These are phyloP conservation scores for Dryas iulia DNA, from an alignment of 1,140 invertebrate genomes.

Conservation along the genomic window DNA sequence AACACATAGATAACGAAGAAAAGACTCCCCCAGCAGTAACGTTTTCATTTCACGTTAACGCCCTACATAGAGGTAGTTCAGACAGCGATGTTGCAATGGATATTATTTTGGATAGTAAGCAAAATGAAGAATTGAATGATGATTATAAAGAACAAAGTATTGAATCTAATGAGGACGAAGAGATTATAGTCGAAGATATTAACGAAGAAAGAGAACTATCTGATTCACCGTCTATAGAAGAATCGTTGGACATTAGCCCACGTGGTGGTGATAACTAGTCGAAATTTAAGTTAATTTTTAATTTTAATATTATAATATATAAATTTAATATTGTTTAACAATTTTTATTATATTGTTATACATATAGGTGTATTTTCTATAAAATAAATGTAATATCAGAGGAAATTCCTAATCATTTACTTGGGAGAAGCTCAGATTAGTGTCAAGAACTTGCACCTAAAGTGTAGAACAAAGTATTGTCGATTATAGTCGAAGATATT, in stretches of 20 bases:
- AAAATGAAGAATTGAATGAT: not conserved
- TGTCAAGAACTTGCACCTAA: too few relatives aligned
- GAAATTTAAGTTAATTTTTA: too few relatives aligned
- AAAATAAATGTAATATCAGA: too few relatives aligned
- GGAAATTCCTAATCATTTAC: too few relatives aligned
- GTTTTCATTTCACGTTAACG: not conserved
- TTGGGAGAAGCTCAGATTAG: too few relatives aligned
- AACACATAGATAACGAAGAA: too few relatives aligned
- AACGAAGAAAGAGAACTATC: not conserved
- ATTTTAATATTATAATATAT: too few relatives aligned
- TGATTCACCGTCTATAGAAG: not conserved
- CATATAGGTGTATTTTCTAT: too few relatives aligned
- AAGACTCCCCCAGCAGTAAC: not conserved
- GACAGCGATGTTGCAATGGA: not conserved
- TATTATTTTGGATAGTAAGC: not conserved
- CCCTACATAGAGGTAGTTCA: not conserved
- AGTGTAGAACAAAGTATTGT: not conserved
- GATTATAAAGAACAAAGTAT: not conserved
- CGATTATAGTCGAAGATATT: conserved; percentile 9
- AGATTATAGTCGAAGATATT: conserved; percentile 10
- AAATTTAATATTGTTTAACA: too few relatives aligned
- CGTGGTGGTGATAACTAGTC: not conserved
- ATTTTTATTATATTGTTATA: too few relatives aligned
- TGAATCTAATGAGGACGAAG: conserved; percentile 18
- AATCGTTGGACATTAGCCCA: not conserved